phyloP scores from a whole-genome alignment of 2,888 invertebrate genomes.

The Vanessa cardui region DNA sequence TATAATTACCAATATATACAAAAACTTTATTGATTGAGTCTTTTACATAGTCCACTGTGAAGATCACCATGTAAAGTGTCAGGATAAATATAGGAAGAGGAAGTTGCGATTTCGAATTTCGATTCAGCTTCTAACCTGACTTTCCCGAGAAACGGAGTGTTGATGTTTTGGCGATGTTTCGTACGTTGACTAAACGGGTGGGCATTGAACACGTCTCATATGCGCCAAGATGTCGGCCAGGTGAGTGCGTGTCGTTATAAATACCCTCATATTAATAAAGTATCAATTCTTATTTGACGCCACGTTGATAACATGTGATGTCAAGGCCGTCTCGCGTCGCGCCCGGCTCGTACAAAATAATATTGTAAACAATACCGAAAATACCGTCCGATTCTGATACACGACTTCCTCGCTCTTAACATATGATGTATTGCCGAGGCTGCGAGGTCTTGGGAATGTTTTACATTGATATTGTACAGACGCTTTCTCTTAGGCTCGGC shows the following conservation, averaged over 20 bases:
- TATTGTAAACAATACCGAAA: constrained; percentile 37
- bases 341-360: constrained; percentile 23
- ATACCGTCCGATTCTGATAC: constrained; percentile 21
- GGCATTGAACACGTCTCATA: constrained; percentile 13
- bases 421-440: constrained; percentile 7
- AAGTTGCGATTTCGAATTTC: not conserved
- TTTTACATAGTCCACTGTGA: not conserved
- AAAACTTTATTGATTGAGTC: not conserved
- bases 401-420: not conserved
- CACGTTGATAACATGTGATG: constrained; percentile 43
- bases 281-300: constrained; percentile 39
- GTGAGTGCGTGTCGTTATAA: constrained; percentile 38
- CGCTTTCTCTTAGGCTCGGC: not conserved
- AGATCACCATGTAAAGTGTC: no score
- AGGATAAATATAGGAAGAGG: not conserved
- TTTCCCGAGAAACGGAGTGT: constrained; percentile 9
- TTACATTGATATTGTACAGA: constrained; percentile 10
- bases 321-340: constrained; percentile 40
- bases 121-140: not conserved
- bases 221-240: constrained; percentile 39
- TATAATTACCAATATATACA: not conserved
- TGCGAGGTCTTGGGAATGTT: not conserved
- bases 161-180: constrained; percentile 10
- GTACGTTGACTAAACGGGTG: constrained; percentile 8
- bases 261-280: constrained; percentile 39